Evolutionary conservation across 2,797 vertebrate species (phyloP).

Genomic region (Pteronotus mesoamericanus): DNA sequence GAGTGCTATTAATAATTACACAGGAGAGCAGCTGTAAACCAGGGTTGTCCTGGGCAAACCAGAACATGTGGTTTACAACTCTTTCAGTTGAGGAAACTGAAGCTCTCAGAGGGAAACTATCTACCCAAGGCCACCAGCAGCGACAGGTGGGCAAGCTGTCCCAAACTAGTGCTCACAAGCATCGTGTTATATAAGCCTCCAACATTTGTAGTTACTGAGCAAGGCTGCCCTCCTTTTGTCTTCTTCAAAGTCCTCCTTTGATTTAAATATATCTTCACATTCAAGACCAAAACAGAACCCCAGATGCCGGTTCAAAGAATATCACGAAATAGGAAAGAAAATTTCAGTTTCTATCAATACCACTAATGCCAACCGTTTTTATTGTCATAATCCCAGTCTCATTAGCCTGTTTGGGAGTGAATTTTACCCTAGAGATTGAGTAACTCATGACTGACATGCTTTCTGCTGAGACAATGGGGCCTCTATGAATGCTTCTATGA

Average conservation of each 20-base stretch:
- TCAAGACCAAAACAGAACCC: neutral
- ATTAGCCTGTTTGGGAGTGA: neutral
- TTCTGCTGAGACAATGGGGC: conserved; percentile 48
- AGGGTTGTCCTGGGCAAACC: neutral
- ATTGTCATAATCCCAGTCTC: conserved; percentile 25
- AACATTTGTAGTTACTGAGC: neutral
- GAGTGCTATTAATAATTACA: conserved; percentile 44
- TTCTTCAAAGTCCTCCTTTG: neutral
- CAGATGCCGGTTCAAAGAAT: neutral
- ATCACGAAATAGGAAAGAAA: conserved; percentile 40
- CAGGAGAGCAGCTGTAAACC: conserved; percentile 16
- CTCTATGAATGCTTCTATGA: conserved; percentile 47
- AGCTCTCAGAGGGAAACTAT: neutral
- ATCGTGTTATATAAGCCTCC: neutral
- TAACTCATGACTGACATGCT: neutral
- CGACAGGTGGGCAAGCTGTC: neutral
- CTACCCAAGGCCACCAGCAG: too few species aligned
- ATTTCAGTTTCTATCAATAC: neutral
- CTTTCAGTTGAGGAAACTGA: neutral
- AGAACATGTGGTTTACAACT: neutral
- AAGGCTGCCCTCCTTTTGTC: neutral
- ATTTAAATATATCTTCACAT: neutral
- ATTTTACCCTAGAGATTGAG: conserved; percentile 43
- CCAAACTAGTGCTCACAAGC: neutral
- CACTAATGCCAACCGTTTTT: neutral